Evolutionary conservation across 2,888 invertebrate genomes (phyloP), one percentile per base, ranked within the genome.

Genomic region (Carterocephalus palaemon): DNA sequence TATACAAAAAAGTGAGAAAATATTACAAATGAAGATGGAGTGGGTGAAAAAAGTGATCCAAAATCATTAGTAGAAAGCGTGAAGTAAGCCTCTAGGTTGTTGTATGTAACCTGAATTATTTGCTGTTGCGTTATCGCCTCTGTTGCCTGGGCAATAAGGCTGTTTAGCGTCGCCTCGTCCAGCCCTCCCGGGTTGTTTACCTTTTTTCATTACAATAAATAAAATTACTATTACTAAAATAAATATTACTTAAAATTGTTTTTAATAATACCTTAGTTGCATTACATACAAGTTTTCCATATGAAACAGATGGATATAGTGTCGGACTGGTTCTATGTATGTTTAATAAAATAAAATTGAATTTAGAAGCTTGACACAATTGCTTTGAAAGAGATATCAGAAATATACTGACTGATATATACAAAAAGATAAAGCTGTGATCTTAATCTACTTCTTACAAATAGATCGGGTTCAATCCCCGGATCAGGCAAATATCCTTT

Each of bases 51-150:
- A 41, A 23, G 23, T 20, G n/a, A 23, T 15, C 36, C 23, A 40
- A 41, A 43, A 33, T 15, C 7, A 47, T 43, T 42, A 33, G 40
- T 31, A 23, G 31, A 17, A 45, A 51, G 45, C 34, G 22, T 23
- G 37, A 28, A 32, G 32, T 0, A 39, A 43, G 47, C 23, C 47
- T 50, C 51, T 43, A 42, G 19, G 40, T 48, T 47, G 34, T 29
- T 47, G 46, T 55, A 46, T 59, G 49, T 78, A 81, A 86, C 86
- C 86, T 86, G 86, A 60, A 86, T 86, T 40, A 85, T 84, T 73
- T 88, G 87, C 67, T 88, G 87, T 77, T 87, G 87, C 34, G 82
- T 81, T 68, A 88, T 84, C 68, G 86, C 87, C 72, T 88, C 88
- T 68, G 84, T 88, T 59, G 88, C 88, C 68, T 87, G 88, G 33